phyloP scores from a whole-genome alignment of 35 echinoderm and acorn worm genomes.

The Diadema setosum region DNA sequence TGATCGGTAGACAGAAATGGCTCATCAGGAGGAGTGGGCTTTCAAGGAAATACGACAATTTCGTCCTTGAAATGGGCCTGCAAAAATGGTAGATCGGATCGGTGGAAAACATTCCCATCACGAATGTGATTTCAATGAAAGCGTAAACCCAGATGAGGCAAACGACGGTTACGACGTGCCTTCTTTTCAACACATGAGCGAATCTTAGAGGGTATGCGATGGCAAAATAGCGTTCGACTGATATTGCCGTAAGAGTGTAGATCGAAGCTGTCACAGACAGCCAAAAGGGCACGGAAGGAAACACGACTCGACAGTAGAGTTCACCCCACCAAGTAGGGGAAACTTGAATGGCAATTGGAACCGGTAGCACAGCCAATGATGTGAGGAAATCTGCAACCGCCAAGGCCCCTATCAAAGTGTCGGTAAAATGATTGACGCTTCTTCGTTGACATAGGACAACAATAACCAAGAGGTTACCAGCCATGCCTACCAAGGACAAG shows the following conservation, averaged over 20 bases:
- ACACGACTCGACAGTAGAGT: slow-evolving; percentile 48
- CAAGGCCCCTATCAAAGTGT: slow-evolving; percentile 47
- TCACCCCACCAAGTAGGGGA: neutral
- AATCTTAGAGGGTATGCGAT: slow-evolving; percentile 39
- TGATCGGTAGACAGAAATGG: no score
- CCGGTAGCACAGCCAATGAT: slow-evolving; percentile 29
- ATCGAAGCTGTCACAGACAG: slow-evolving; percentile 61
- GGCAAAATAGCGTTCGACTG: slow-evolving; percentile 60
- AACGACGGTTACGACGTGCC: neutral
- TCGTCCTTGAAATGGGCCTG: no score
- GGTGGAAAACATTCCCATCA: no score
- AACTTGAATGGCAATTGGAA: slow-evolving; percentile 4
- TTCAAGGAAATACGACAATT: no score
- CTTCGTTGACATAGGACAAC: neutral
- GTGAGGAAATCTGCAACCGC: slow-evolving; percentile 73
- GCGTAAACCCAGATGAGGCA: neutral
- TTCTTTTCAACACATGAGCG: slow-evolving; percentile 20
- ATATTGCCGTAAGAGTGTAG: slow-evolving; percentile 44
- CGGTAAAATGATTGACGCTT: neutral
- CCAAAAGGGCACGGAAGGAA: slow-evolving; percentile 32
- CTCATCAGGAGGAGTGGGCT: no score
- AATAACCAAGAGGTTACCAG: slow-evolving; percentile 45
- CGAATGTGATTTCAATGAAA: no score
- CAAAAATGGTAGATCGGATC: no score
- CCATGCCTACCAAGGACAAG: no score